Evolutionary conservation across 2,888 invertebrate genomes (phyloP), one percentile per base, ranked within the genome.

Genomic region (Drosophila mayaguana): DNA sequence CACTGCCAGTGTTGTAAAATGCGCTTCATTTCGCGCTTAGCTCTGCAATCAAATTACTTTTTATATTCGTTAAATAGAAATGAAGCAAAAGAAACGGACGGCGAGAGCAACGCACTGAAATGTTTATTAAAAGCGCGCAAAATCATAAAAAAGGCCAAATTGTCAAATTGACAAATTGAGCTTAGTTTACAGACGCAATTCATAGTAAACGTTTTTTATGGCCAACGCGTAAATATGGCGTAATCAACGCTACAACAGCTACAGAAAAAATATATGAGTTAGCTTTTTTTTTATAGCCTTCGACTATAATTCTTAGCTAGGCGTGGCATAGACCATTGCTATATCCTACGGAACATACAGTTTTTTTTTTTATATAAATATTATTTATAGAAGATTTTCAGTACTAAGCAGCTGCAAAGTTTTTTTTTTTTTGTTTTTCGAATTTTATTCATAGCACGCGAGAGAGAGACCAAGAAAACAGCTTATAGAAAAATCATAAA

Each of bases 1-100:
- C 42, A 42, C 14, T 12, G 51, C 36, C 51, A 18, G 36, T 34
- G 53, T 36, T 40, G 36, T 64, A 56, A 64, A 72, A 36, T 12
- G 46, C 38, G 48, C 59, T 25, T 22, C 46, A 48, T 25, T 45
- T 55, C 76, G 66, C 32, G 38, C 75, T 70, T 75, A 66, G 70
- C 53, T 63, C 8, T 22, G 76, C 80, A 70, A 77, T 77, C 77
- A 77, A 77, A 80, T 75, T 75, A 77, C 62, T 48, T 38, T 74
- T 68, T 64, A 78, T 78, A 55, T 59, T 11, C 45, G 54, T 6
- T 38, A 51, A 50, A 25, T n/a, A 20, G 50, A 20, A 50, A 40
- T 11, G 36, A 20, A 42, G 28, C 55, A 20, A 18, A 3, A 34
- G 53, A 16, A 56, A 53, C 20, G 0, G 18, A 14, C 18, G 7